Conservation (phyloP, 2,888 invertebrate genomes). For the Rhingia rostrata region DNA sequence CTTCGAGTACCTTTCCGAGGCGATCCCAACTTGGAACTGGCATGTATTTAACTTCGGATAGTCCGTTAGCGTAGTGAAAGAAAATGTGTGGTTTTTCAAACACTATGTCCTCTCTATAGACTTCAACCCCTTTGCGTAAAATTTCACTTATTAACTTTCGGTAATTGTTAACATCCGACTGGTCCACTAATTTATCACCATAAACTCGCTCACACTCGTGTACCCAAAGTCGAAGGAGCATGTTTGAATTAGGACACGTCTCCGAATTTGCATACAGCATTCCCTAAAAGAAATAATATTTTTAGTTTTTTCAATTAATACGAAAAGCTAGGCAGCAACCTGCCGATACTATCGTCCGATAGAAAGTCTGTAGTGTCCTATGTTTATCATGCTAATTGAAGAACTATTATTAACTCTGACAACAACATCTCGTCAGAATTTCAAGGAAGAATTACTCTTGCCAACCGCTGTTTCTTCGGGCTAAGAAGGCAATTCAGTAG, state of each 20-base stretch:
- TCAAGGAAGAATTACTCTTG: no score
- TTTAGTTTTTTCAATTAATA: neutral
- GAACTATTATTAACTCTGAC: no score
- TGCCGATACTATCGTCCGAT: no score
- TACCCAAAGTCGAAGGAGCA: conserved; percentile 92
- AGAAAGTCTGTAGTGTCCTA: no score
- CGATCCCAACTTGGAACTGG: conserved; percentile 89
- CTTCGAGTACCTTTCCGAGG: conserved; percentile 89
- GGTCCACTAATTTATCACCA: conserved; percentile 94
- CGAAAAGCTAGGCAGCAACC: no score
- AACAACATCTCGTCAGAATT: no score
- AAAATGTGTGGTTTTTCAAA: conserved; percentile 91
- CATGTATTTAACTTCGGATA: conserved; percentile 95
- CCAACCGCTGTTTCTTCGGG: no score
- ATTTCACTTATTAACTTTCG: conserved; percentile 89
- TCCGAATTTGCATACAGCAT: conserved; percentile 92
- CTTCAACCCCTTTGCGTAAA: conserved; percentile 90
- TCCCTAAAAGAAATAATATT: conserved; percentile 85
- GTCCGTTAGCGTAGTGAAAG: conserved; percentile 95
- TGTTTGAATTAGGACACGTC: conserved; percentile 87
- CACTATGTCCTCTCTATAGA: conserved; percentile 88
- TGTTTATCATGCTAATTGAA: no score
- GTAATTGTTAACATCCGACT: conserved; percentile 89
- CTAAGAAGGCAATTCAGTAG: no score
- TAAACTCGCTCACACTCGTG: conserved; percentile 96